Base-by-base conservation (phyloP, 2,888 invertebrate genomes). In the Scaptomyza polygonia region DNA sequence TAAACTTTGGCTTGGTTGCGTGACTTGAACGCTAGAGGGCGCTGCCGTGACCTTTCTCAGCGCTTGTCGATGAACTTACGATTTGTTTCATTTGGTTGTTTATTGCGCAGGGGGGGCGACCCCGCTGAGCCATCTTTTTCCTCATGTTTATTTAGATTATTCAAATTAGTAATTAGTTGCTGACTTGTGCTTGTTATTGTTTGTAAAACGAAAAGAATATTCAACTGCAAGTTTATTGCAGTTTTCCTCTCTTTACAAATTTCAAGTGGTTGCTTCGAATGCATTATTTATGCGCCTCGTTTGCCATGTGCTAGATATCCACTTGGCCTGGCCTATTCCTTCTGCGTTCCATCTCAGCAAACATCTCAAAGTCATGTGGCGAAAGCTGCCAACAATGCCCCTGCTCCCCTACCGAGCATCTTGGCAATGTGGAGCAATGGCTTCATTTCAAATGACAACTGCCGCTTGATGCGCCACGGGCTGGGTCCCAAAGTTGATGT, bases 381-480 rank as follows among this genome's bases (percentile, higher is more conserved):
- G 79, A 79, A 77, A 80, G 73, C 72, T 62, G 53, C 48, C 49
- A 49, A 36, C 49, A 36, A 49, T 25, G 14, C 39, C 18, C 7
- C 18, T 36, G 14, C 39, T 32, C 16, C 34, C 42, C 44, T 18
- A 5, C 29, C 56, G 5, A n/a, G 18, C 25, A 8, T 42, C 14
- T 49, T 32, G 27, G 42, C 51, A 44, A 80, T 80, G 72, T 82
- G 86, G 86, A 86, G 86, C 82, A 82, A 82, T 69, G 81, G 75
- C 82, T 82, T 82, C 81, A 82, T 82, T 86, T 71, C 81, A 68
- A 84, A 80, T 86, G 82, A 86, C 82, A 82, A 75, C 78, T 68
- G 86, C 67, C 72, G 77, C 72, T 68, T 75, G 84, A 70, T 71
- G 81, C 83, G 54, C 86, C 62, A 53, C 86, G 81, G 81, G 81